phyloP scores from a whole-genome alignment of 2,888 invertebrate genomes.

The Diplolepis rosae region DNA sequence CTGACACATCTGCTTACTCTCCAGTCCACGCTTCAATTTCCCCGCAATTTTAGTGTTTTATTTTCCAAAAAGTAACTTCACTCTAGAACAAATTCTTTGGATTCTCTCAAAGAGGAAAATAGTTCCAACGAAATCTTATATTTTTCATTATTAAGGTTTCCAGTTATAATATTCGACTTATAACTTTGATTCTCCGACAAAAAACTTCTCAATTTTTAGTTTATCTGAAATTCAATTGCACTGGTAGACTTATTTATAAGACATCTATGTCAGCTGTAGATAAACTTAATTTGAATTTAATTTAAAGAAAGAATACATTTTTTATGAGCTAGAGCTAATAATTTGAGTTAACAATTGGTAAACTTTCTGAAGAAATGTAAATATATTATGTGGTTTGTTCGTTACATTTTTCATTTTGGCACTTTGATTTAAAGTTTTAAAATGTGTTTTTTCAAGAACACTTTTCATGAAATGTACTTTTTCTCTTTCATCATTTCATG shows the following conservation, averaged over 20 bases:
- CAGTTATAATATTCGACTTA: not conserved
- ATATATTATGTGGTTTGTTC: not conserved
- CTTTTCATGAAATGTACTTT: not conserved
- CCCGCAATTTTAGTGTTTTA: slow-evolving; percentile 13
- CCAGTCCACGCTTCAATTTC: slow-evolving; percentile 18
- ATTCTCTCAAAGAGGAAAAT: not conserved
- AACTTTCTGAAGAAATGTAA: not conserved
- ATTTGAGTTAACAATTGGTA: not conserved
- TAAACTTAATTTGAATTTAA: too few relatives aligned
- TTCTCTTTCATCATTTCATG: slow-evolving; percentile 4
- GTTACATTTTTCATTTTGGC: too few relatives aligned
- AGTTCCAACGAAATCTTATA: not conserved
- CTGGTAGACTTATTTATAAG: not conserved
- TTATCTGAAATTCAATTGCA: not conserved
- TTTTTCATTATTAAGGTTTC: not conserved
- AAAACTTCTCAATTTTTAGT: not conserved
- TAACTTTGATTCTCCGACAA: not conserved
- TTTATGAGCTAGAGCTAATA: not conserved
- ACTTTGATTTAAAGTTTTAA: not conserved
- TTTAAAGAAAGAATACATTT: not conserved
- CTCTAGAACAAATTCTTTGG: not conserved
- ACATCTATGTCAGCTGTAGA: not conserved
- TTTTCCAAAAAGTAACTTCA: slow-evolving; percentile 1
- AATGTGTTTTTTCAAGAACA: not conserved
- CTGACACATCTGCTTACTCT: slow-evolving; percentile 23